Conservation (phyloP, 2,797 vertebrate genomes). For the Thunnus albacares region DNA sequence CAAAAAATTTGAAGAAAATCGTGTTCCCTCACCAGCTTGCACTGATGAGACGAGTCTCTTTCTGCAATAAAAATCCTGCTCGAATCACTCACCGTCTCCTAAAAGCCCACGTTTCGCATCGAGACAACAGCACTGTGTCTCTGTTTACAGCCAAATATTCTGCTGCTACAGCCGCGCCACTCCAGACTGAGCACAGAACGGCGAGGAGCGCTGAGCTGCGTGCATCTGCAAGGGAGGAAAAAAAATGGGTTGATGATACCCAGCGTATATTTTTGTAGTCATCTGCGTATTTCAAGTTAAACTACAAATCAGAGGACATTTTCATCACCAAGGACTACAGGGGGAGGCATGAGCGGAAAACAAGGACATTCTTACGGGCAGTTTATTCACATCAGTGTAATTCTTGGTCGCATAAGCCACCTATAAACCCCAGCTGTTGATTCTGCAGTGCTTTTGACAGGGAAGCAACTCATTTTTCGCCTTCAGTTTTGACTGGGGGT, state of each 20-base stretch:
- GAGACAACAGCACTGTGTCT: slow-evolving; percentile 73
- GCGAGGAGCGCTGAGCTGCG: slow-evolving; percentile 76
- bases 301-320: slow-evolving; percentile 83
- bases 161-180: slow-evolving; percentile 78
- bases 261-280: slow-evolving; percentile 78
- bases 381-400: slow-evolving; percentile 41
- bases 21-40: slow-evolving; percentile 69
- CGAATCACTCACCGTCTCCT: slow-evolving; percentile 80
- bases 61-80: slow-evolving; percentile 39
- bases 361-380: slow-evolving; percentile 45
- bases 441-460: slow-evolving; percentile 48
- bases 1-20: slow-evolving; percentile 58
- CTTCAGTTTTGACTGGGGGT: slow-evolving; percentile 61
- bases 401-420: slow-evolving; percentile 31
- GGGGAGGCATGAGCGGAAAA: slow-evolving; percentile 23
- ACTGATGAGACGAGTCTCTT: slow-evolving; percentile 56
- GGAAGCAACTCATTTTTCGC: slow-evolving; percentile 40
- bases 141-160: slow-evolving; percentile 77
- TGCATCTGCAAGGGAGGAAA: slow-evolving; percentile 80
- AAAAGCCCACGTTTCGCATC: slow-evolving; percentile 80
- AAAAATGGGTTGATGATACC: slow-evolving; percentile 73
- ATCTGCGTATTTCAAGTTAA: slow-evolving; percentile 81
- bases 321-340: slow-evolving; percentile 64
- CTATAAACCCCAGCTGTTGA: slow-evolving; percentile 54
- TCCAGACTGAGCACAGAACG: slow-evolving; percentile 79